These are phyloP conservation scores for Chloebia gouldiae DNA, from an alignment of 2,113 vertebrate species.

Conservation along the genomic window DNA sequence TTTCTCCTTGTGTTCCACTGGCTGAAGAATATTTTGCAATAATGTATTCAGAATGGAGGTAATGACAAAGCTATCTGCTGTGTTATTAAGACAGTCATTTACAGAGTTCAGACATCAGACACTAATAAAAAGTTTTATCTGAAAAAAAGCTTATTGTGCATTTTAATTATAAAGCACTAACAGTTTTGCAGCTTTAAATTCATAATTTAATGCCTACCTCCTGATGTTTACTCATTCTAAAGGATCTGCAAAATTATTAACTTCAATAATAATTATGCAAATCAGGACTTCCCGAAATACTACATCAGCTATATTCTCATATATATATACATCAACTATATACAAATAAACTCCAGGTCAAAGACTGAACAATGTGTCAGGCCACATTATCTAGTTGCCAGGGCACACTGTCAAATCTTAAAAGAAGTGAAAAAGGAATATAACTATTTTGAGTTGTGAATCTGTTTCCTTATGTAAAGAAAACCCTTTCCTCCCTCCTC, in stretches of 20 bases:
- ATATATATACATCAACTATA: neutral
- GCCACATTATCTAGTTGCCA: neutral
- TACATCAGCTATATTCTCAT: neutral
- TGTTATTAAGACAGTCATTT: neutral
- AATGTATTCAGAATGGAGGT: neutral
- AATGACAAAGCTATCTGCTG: neutral
- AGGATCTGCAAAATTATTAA: neutral
- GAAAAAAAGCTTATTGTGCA: neutral
- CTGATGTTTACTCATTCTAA: neutral
- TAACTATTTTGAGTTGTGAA: neutral
- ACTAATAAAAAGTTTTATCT: neutral
- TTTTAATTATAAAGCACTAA: neutral
- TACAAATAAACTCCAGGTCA: neutral
- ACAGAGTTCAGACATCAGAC: neutral
- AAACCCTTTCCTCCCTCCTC: neutral
- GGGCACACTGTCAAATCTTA: neutral
- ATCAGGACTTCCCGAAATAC: neutral
- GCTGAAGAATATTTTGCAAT: neutral
- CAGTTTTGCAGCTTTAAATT: neutral
- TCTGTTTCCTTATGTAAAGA: neutral
- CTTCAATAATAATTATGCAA: neutral
- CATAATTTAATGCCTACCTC: neutral
- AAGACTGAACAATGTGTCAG: neutral
- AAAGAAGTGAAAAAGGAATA: neutral
- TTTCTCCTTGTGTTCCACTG: neutral